A percentile compares a stretch with the other conserved stretches of the same genome.
These are phyloP conservation scores for Zaprionus bogoriensis DNA, from an alignment of 2,888 invertebrate species.

Conservation along the genomic window DNA sequence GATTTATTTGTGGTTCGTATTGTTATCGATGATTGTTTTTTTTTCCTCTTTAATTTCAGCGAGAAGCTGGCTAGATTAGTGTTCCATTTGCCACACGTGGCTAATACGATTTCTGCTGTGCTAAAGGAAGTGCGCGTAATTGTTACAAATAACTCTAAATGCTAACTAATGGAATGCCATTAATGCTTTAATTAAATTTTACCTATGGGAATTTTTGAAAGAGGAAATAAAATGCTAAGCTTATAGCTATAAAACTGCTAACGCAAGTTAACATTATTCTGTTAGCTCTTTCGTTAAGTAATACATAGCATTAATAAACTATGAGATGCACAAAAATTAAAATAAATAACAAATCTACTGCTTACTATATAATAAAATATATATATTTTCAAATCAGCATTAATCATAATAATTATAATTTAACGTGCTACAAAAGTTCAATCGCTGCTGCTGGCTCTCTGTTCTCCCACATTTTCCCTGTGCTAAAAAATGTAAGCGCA, in stretches of 20 bases:
- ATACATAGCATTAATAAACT: too few species aligned
- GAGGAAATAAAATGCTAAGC: not conserved
- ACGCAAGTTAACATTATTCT: not conserved
- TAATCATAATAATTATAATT: too few species aligned
- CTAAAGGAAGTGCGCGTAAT: conserved; percentile 31
- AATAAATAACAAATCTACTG: too few species aligned
- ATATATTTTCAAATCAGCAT: too few species aligned
- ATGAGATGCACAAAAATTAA: too few species aligned
- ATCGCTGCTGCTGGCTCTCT: not conserved
- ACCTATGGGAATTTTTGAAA: not conserved
- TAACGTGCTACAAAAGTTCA: too few species aligned
- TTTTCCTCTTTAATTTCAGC: not conserved
- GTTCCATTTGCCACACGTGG: conserved; percentile 35
- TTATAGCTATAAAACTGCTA: not conserved
- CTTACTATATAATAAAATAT: too few species aligned
- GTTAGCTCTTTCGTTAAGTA: too few species aligned
- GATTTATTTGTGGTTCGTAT: conserved; percentile 62
- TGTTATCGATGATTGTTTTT: not conserved
- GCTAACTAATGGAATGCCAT: conserved; percentile 24
- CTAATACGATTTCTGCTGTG: conserved; percentile 27
- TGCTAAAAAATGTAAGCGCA: too few species aligned
- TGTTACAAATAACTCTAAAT: conserved; percentile 32
- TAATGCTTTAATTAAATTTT: not conserved
- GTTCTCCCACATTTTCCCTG: not conserved
- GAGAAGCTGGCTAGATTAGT: conserved; percentile 32